phyloP scores from a whole-genome alignment of 2,797 vertebrate genomes.

The Falco biarmicus region DNA sequence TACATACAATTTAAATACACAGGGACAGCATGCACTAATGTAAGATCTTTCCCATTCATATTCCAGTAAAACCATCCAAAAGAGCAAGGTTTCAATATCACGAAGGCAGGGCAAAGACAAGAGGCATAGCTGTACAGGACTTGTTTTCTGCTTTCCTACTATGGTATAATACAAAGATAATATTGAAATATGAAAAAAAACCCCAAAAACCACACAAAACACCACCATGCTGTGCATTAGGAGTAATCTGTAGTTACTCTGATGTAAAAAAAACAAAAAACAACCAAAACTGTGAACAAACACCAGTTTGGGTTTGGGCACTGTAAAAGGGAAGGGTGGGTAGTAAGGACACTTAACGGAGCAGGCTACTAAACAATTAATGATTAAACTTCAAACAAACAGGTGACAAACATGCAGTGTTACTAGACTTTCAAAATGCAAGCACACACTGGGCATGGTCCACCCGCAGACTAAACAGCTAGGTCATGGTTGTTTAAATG shows the following conservation, averaged over 20 bases:
- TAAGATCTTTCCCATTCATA: not conserved
- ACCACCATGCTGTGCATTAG: not conserved
- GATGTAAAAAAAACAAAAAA: not conserved
- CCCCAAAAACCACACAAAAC: no score
- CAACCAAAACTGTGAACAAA: not conserved
- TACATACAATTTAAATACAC: not conserved
- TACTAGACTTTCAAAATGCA: not conserved
- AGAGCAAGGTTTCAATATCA: not conserved
- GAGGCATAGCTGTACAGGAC: not conserved
- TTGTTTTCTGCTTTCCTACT: not conserved
- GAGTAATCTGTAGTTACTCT: not conserved
- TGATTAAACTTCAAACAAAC: not conserved
- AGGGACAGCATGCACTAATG: not conserved
- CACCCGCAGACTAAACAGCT: not conserved
- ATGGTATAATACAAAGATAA: not conserved
- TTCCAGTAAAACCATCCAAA: not conserved
- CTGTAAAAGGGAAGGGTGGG: not conserved
- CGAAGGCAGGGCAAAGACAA: not conserved
- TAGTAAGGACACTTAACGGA: not conserved
- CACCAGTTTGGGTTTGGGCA: not conserved
- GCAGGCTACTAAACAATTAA: not conserved
- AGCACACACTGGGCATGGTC: not conserved
- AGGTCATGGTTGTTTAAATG: not conserved
- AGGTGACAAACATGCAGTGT: not conserved
- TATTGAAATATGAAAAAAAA: not conserved